These are phyloP conservation scores for Hypena proboscidalis DNA, from an alignment of 2,888 invertebrate species.

Conservation along the genomic window DNA sequence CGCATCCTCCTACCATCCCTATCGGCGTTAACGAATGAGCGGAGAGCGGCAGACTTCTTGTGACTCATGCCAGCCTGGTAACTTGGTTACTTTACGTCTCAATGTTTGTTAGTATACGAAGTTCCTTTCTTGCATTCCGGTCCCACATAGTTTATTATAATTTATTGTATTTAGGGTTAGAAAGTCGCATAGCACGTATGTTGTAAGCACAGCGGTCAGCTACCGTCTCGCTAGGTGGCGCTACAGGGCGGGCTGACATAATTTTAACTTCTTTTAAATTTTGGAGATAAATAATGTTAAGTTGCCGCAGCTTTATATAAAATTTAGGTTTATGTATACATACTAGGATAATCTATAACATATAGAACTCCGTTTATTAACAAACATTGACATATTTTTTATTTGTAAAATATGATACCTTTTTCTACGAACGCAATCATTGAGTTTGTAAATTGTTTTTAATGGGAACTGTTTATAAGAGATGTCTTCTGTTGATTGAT, in stretches of 20 bases:
- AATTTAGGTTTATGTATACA: conserved; percentile 36
- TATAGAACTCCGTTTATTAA: conserved; percentile 42
- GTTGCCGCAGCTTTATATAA: conserved; percentile 36
- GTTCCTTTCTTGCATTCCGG: conserved; percentile 39
- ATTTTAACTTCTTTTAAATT: conserved; percentile 33
- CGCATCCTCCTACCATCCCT: conserved; percentile 81
- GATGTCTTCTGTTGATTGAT: conserved; percentile 35
- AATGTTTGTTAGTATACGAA: conserved; percentile 46
- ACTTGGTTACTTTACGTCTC: conserved; percentile 27
- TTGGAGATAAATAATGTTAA: conserved; percentile 37
- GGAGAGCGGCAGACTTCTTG: conserved; percentile 19
- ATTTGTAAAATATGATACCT: conserved; percentile 74
- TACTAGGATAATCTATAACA: conserved; percentile 32
- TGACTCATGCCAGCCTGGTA: conserved; percentile 40
- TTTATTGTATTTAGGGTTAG: conserved; percentile 32
- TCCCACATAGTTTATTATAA: conserved; percentile 33
- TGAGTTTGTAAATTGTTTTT: conserved; percentile 77
- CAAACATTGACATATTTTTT: conserved; percentile 53
- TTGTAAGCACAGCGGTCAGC: conserved; percentile 37
- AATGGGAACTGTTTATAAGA: conserved; percentile 64
- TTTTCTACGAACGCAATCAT: conserved; percentile 78
- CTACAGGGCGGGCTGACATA: conserved; percentile 38
- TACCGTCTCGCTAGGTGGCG: conserved; percentile 32
- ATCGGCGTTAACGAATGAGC: conserved; percentile 72
- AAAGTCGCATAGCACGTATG: conserved; percentile 39